Evolutionary conservation across 2,113 vertebrate species (phyloP).

Genomic region (Alligator mississippiensis): DNA sequence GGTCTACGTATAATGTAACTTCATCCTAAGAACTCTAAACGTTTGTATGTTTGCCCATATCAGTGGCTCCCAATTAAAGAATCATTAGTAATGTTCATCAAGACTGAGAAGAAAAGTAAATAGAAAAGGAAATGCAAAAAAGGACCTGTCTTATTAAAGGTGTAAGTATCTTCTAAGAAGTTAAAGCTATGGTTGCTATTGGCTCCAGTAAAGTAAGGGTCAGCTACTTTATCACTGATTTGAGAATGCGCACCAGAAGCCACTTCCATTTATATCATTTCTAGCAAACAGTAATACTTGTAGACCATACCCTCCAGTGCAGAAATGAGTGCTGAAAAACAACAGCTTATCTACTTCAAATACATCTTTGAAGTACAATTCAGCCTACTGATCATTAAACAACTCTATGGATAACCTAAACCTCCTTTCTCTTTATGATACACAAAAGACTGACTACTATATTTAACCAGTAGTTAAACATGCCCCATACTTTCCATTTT

Average conservation of each 20-base stretch:
- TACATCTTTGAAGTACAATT: background rate
- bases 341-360: background rate
- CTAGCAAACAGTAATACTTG: background rate
- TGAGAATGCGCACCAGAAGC: background rate
- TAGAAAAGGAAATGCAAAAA: too few species aligned
- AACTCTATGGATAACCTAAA: background rate
- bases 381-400: fast-evolving
- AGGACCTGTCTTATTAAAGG: background rate
- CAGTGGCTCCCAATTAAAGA: too few species aligned
- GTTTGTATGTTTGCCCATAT: too few species aligned
- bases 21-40: too few species aligned
- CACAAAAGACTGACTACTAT: background rate
- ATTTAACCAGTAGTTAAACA: fast-evolving
- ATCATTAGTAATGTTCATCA: too few species aligned
- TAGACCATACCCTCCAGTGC: background rate
- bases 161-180: background rate
- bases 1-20: too few species aligned
- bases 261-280: background rate
- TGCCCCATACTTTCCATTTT: background rate
- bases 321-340: background rate
- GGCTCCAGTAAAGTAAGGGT: too few species aligned
- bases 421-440: background rate
- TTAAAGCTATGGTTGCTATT: too few species aligned
- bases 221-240: background rate
- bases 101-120: too few species aligned